Percentiles rank a stretch among this genome's conserved stretches.
Evolutionary conservation across 2,888 invertebrate species (phyloP).

Genomic region (Sesamia inferens): DNA sequence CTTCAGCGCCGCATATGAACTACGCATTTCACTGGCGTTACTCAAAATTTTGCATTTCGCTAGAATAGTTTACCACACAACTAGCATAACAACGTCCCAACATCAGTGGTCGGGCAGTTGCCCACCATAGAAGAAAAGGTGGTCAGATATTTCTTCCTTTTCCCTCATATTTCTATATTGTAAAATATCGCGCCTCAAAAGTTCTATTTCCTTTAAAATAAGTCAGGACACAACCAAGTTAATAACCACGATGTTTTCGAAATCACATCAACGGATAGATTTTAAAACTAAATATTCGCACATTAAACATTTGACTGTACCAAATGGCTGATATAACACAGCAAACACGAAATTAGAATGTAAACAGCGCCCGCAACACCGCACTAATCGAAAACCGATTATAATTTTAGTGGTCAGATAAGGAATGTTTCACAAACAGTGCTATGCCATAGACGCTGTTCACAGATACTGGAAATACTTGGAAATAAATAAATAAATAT

Average conservation of each 20-base stretch:
- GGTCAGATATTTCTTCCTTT: too few species aligned
- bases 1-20: too few species aligned
- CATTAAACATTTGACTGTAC: slow-evolving; percentile 31
- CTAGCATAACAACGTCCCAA: too few species aligned
- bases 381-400: slow-evolving; percentile 63
- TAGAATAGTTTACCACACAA: too few species aligned
- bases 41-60: too few species aligned
- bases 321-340: slow-evolving; percentile 17
- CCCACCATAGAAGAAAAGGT: neutral
- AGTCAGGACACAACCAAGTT: too few species aligned
- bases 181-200: too few species aligned
- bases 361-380: slow-evolving; percentile 49
- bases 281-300: slow-evolving; percentile 26
- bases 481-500: too few species aligned
- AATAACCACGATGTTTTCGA: neutral
- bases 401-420: slow-evolving; percentile 57
- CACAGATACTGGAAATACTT: too few species aligned
- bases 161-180: too few species aligned
- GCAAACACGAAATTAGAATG: slow-evolving; percentile 54
- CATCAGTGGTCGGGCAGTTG: neutral
- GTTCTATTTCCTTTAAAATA: too few species aligned
- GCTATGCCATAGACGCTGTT: neutral
- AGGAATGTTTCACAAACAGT: slow-evolving; percentile 10
- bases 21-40: too few species aligned
- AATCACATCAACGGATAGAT: slow-evolving; percentile 15